These are phyloP conservation scores for Austrolebias charrua DNA, from an alignment of 2,797 vertebrate species.

Conservation along the genomic window DNA sequence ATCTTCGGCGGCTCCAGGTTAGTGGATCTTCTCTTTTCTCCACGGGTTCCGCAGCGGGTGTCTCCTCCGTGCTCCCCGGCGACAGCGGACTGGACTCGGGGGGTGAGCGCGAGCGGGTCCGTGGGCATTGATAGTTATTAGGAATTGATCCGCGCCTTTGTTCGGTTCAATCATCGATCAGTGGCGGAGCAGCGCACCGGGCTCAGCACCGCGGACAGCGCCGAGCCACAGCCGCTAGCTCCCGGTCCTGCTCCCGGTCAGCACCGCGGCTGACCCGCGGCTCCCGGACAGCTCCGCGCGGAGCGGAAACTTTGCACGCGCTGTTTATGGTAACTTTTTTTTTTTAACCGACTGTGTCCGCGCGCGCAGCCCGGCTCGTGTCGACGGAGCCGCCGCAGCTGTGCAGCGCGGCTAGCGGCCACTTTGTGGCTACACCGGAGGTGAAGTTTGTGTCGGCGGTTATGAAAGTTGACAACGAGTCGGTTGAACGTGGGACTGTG, in stretches of 20 bases:
- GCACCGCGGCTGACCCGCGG: conserved; percentile 27
- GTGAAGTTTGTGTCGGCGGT: no score
- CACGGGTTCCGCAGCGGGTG: conserved; percentile 39
- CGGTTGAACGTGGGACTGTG: conserved; percentile 42
- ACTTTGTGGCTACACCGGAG: no score
- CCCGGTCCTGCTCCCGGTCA: not conserved
- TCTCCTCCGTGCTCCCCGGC: conserved; percentile 24
- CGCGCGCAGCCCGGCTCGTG: conserved; percentile 50
- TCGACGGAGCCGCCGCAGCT: conserved; percentile 41
- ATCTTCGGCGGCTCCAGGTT: conserved; percentile 97
- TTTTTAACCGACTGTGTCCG: conserved; percentile 41
- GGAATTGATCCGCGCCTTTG: conserved; percentile 98
- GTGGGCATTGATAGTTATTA: conserved; percentile 92
- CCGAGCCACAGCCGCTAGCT: conserved; percentile 28
- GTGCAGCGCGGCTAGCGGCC: no score
- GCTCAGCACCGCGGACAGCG: conserved; percentile 80
- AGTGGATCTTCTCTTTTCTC: conserved; percentile 78
- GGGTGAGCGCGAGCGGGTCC: conserved; percentile 38
- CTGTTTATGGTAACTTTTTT: conserved; percentile 77
- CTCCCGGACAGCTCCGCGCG: conserved; percentile 26
- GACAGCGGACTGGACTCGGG: conserved; percentile 31
- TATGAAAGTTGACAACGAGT: conserved; percentile 42
- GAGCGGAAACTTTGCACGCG: conserved; percentile 81
- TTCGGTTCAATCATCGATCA: conserved; percentile 96
- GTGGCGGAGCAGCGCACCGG: conserved; percentile 78